A percentile compares a stretch with the other conserved stretches of the same genome.
phyloP scores from a whole-genome alignment of 2,888 invertebrate species.

The Lasioglossum calceatum region DNA sequence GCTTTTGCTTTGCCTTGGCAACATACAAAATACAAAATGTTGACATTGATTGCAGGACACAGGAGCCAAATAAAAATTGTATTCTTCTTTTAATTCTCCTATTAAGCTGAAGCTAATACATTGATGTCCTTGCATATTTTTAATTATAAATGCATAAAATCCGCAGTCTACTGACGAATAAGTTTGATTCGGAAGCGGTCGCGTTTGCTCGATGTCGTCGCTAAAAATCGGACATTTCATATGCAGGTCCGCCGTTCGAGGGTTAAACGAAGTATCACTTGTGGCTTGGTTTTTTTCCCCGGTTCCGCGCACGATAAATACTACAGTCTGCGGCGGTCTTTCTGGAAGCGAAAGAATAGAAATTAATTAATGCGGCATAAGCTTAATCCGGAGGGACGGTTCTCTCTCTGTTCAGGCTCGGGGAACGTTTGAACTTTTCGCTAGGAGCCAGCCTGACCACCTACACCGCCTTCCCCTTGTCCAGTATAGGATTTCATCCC shows the following conservation, averaged over 20 bases:
- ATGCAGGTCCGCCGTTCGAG: not conserved
- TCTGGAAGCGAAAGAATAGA: conserved; percentile 49
- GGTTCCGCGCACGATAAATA: conserved; percentile 30
- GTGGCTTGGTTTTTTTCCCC: not conserved
- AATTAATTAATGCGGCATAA: conserved; percentile 59
- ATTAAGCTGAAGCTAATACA: no score
- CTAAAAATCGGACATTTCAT: not conserved
- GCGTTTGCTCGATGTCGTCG: not conserved
- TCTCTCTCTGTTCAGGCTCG: conserved; percentile 69
- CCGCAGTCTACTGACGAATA: not conserved
- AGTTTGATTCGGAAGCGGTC: not conserved
- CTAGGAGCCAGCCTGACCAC: conserved; percentile 76
- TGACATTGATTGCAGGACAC: no score
- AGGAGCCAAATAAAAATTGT: no score
- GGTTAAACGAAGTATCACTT: conserved; percentile 40
- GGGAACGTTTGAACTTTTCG: conserved; percentile 77
- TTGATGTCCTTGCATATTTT: no score
- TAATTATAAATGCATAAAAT: no score
- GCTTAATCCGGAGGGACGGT: conserved; percentile 50
- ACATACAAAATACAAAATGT: no score
- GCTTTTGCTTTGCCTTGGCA: not conserved
- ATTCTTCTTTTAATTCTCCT: no score
- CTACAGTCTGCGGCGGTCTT: conserved; percentile 9
- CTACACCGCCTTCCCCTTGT: conserved; percentile 76
- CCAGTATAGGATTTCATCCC: conserved; percentile 82